A percentile compares a stretch with the other conserved stretches of the same genome.
Conservation (phyloP, 2,888 invertebrate species). For the Brenthis ino region DNA sequence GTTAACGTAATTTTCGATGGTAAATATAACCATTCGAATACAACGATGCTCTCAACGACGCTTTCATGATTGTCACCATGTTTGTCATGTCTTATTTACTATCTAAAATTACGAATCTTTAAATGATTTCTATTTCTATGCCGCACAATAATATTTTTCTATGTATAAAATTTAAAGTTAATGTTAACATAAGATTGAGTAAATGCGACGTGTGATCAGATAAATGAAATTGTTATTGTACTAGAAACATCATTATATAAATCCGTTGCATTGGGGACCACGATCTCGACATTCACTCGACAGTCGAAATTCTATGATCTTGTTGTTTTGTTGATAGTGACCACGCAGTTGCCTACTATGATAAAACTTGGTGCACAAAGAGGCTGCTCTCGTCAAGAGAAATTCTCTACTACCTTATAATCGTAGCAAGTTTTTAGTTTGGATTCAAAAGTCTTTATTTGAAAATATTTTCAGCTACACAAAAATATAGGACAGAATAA, state of each 20-base stretch:
- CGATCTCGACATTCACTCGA: conserved; percentile 27
- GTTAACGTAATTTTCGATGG: conserved; percentile 16
- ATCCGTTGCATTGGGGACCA: conserved; percentile 42
- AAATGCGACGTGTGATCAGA: conserved; percentile 56
- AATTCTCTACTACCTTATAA: neutral
- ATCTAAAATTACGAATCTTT: conserved; percentile 16
- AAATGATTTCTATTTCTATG: conserved; percentile 21
- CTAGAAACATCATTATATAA: conserved; percentile 16
- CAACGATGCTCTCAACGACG: neutral
- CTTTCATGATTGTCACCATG: neutral
- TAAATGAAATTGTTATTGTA: conserved; percentile 32
- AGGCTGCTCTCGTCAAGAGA: neutral
- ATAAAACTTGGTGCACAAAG: conserved; percentile 16
- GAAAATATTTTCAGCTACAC: neutral
- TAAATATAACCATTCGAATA: conserved; percentile 5
- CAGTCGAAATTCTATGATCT: conserved; percentile 8
- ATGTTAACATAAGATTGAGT: conserved; percentile 25
- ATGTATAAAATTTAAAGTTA: conserved; percentile 22
- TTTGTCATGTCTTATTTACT: conserved; percentile 7
- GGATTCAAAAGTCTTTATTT: neutral
- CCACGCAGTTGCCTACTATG: conserved; percentile 4
- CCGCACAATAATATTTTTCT: conserved; percentile 33
- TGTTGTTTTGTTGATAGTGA: conserved; percentile 1
- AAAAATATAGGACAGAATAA: neutral
- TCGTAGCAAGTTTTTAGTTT: neutral